Percentiles rank a stretch among this genome's conserved stretches.
phyloP scores from a whole-genome alignment of 2,113 vertebrate genomes.

The Dasyornis broadbenti region DNA sequence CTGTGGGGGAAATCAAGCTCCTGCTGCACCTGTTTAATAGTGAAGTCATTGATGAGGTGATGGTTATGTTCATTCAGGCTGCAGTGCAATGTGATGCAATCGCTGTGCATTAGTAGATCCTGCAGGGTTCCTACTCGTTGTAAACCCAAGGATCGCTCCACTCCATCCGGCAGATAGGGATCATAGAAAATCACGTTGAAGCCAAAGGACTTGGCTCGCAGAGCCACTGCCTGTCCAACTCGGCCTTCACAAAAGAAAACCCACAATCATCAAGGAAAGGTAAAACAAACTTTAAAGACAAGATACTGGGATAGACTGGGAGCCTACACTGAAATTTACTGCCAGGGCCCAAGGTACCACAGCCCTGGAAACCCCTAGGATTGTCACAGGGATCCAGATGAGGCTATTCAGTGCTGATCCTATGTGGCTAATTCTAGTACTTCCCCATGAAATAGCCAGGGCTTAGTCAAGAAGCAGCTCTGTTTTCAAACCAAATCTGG shows the following conservation, averaged over 20 bases:
- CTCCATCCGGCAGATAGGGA: conserved; percentile 86
- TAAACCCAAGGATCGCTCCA: conserved; percentile 87
- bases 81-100: conserved; percentile 90
- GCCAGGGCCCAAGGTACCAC: background rate
- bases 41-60: conserved; percentile 93
- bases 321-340: background rate
- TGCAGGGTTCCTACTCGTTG: conserved; percentile 87
- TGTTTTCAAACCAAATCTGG: background rate
- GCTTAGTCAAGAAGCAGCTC: background rate
- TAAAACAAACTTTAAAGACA: conserved; percentile 47
- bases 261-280: conserved; percentile 55
- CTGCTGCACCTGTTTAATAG: conserved; percentile 88
- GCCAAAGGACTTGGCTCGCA: conserved; percentile 88
- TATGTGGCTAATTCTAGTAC: background rate
- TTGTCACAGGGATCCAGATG: background rate
- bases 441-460: conserved; percentile 4
- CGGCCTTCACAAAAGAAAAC: conserved; percentile 76
- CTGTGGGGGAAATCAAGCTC: conserved; percentile 56
- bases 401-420: background rate
- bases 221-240: conserved; percentile 87
- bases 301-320: conserved; percentile 24
- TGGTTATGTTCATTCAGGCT: conserved; percentile 93
- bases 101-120: conserved; percentile 89
- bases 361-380: background rate
- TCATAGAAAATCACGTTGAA: conserved; percentile 90